Conservation (phyloP, 2,113 vertebrate species). For the Nothobranchius furzeri region DNA sequence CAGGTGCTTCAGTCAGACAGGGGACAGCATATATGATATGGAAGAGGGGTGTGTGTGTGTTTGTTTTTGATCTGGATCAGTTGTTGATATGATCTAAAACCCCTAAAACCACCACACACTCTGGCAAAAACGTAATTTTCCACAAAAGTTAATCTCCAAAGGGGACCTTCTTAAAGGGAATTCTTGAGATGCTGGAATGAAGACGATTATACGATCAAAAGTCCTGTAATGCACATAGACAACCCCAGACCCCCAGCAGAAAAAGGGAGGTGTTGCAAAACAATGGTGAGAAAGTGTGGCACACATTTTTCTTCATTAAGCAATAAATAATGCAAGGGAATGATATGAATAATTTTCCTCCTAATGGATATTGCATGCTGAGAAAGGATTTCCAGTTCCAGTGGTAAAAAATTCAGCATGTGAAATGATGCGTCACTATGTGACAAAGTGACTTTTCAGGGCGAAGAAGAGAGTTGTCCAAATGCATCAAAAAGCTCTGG, state of each 20-base stretch:
- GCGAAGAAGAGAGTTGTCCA: conserved; percentile 55
- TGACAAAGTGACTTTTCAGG: conserved; percentile 82
- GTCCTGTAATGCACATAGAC: conserved; percentile 51
- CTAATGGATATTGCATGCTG: conserved; percentile 84
- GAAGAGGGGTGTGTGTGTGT: no score
- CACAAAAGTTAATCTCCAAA: no score
- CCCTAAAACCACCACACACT: neutral
- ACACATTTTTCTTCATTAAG: conserved; percentile 77
- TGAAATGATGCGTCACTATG: conserved; percentile 81
- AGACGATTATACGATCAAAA: conserved; percentile 43
- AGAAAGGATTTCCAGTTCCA: conserved; percentile 80
- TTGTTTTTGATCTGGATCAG: neutral
- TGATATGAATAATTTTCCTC: conserved; percentile 82
- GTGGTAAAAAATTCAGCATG: conserved; percentile 81
- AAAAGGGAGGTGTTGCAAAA: conserved; percentile 46
- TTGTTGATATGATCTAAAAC: conserved; percentile 52
- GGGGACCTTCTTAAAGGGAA: neutral
- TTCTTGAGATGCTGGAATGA: neutral
- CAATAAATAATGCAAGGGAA: conserved; percentile 80
- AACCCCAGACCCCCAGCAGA: conserved; percentile 34
- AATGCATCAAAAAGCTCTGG: conserved; percentile 69
- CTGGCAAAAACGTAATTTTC: no score
- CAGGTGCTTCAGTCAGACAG: no score
- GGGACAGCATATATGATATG: no score
- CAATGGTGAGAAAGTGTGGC: conserved; percentile 63